Evolutionary conservation across 2,888 invertebrate genomes (phyloP).

Genomic region (Phania funesta): DNA sequence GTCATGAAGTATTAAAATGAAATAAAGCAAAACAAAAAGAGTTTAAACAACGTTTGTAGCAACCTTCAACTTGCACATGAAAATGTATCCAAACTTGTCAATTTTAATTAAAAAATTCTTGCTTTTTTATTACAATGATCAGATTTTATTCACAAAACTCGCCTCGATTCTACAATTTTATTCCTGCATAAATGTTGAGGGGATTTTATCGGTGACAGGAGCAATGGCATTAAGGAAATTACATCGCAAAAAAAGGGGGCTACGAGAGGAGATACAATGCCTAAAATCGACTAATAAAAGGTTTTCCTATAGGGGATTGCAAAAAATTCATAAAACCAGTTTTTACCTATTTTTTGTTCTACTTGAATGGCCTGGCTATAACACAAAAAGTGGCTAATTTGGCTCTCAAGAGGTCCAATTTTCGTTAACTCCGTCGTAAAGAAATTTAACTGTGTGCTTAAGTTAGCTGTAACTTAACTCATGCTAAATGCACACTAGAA

Average conservation of each 20-base stretch:
- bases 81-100: conserved; percentile 52
- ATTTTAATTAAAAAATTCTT: conserved; percentile 60
- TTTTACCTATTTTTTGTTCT: too few species aligned
- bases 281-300: too few species aligned
- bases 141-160: conserved; percentile 1
- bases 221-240: conserved; percentile 11
- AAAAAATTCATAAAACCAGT: too few species aligned
- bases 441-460: too few species aligned
- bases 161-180: background rate
- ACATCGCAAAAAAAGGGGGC: background rate
- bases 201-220: conserved; percentile 17
- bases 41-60: background rate
- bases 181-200: background rate
- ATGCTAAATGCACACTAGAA: too few species aligned
- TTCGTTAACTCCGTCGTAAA: too few species aligned
- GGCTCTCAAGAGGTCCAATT: too few species aligned
- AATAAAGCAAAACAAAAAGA: background rate
- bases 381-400: too few species aligned
- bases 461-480: too few species aligned
- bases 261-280: background rate
- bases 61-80: conserved; percentile 31
- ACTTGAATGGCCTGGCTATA: too few species aligned
- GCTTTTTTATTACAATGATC: conserved; percentile 44
- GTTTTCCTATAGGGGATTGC: too few species aligned
- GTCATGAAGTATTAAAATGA: conserved; percentile 44